Percentiles rank a stretch among this genome's conserved stretches.
Evolutionary conservation across 2,888 invertebrate genomes (phyloP).

Genomic region (Microplitis manilae): DNA sequence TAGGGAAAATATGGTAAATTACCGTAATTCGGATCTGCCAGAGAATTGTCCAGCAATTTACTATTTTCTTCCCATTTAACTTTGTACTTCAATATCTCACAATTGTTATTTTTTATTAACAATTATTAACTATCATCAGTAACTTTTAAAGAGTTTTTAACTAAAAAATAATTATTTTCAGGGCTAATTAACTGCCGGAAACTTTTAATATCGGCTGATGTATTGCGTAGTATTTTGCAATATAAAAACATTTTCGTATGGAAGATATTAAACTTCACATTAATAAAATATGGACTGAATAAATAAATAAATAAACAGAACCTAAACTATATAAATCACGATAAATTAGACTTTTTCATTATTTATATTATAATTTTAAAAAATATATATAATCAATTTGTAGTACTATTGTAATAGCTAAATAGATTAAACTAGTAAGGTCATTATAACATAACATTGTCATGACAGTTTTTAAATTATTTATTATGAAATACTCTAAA

Average conservation of each 20-base stretch:
- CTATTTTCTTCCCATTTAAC: too few species aligned
- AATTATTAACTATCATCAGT: constrained; percentile 45
- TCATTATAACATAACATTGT: constrained; percentile 8
- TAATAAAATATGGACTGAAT: constrained; percentile 33
- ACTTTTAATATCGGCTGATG: constrained; percentile 14
- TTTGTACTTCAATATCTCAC: too few species aligned
- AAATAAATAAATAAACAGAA: constrained; percentile 14
- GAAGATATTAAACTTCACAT: constrained; percentile 21
- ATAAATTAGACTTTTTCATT: constrained; percentile 30
- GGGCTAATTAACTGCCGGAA: constrained; percentile 15
- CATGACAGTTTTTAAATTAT: constrained; percentile 13
- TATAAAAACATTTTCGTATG: constrained; percentile 1
- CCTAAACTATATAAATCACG: constrained; percentile 19
- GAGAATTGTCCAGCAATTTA: too few species aligned
- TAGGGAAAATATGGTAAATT: too few species aligned
- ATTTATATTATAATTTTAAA: constrained; percentile 7
- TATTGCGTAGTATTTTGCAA: constrained; percentile 8
- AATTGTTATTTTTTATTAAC: background rate
- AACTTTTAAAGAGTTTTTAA: background rate
- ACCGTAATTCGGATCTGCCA: too few species aligned
- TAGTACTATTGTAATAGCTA: background rate
- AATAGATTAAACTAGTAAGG: constrained; percentile 17
- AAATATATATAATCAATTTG: background rate
- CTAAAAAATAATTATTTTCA: background rate
- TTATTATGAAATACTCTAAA: constrained; percentile 1